Base-by-base conservation (phyloP, 2,113 vertebrate species). In the Dinomys branickii region DNA sequence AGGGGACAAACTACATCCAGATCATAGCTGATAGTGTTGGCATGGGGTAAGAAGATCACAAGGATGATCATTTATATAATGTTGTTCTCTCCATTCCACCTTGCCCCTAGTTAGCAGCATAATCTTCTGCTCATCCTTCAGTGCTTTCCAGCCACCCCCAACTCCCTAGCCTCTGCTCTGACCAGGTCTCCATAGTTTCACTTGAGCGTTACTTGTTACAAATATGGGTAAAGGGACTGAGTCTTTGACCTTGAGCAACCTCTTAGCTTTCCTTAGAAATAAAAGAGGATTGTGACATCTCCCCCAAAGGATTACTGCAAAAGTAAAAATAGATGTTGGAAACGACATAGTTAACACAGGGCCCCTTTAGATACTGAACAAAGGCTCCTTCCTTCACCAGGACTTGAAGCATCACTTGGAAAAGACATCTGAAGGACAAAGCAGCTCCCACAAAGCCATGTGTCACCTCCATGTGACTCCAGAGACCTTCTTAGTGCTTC, bases 391-490 rank as follows among this genome's bases (percentile, higher is more conserved):
- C n/a, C 87, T 88, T 52, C 2, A 2, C 22, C 67, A 26, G 38
- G 0, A 0, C 58, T 59, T 75, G 83, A 58, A 58, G 59, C 9
- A 5, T 1, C 78, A 58, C 54, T 59, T n/a, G 78, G 67, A 65
- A 82, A 56, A 38, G 33, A 75, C 20, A 44, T 47, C 52, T n/a
- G 33, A 7, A 65, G 1, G n/a, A 69, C n/a, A 44, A 7, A 35
- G 63, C 19, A 20, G 10, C 22, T 59, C 61, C 58, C 28, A 56
- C 67, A 47, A 75, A 77, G 28, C 52, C 47, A 1, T 3, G 0
- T 28, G 12, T 26, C 44, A 58, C 35, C 47, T 38, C 10, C 4
- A 5, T 0, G 0, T 22, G 26, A 41, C 83, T n/a, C 7, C 2
- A 33, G 30, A 20, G 41, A 44, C 12, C 2, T n/a, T 11, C 58